These are phyloP conservation scores for Chelonoidis abingdonii DNA, from an alignment of 2,113 vertebrate genomes.

Conservation along the genomic window DNA sequence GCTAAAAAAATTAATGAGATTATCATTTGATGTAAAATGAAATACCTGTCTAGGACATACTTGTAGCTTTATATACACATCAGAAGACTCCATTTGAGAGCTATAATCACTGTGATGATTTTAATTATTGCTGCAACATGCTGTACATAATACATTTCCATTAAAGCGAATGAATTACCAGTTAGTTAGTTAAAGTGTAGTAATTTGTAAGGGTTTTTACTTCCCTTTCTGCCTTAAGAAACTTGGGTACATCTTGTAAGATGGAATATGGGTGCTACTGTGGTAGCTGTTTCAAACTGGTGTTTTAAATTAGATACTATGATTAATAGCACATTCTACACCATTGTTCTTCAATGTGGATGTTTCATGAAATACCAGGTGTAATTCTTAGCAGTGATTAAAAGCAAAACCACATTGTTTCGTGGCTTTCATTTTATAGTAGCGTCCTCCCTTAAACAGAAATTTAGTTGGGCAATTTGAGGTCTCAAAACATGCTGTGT, in stretches of 20 bases:
- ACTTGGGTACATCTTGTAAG: not conserved
- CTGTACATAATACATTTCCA: not conserved
- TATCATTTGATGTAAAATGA: not conserved
- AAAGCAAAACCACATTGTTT: not conserved
- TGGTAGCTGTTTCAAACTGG: not conserved
- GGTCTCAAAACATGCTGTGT: not conserved
- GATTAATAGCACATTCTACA: not conserved
- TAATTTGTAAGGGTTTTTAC: not conserved
- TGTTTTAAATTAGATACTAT: not conserved
- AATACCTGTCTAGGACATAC: rapidly evolving
- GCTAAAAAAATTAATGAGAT: not conserved
- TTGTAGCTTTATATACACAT: not conserved
- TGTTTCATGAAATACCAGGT: not conserved
- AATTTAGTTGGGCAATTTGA: rapidly evolving
- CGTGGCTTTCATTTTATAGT: not conserved
- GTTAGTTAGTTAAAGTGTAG: not conserved
- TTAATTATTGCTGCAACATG: not conserved
- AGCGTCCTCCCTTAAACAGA: not conserved
- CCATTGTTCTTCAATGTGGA: rapidly evolving
- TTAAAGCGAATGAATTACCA: not conserved
- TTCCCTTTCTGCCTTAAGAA: not conserved
- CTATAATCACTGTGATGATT: not conserved
- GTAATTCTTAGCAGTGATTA: rapidly evolving
- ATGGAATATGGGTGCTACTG: not conserved
- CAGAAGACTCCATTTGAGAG: not conserved